Evolutionary conservation across 2,888 invertebrate genomes (phyloP).

Genomic region (Lasius fuliginosus): DNA sequence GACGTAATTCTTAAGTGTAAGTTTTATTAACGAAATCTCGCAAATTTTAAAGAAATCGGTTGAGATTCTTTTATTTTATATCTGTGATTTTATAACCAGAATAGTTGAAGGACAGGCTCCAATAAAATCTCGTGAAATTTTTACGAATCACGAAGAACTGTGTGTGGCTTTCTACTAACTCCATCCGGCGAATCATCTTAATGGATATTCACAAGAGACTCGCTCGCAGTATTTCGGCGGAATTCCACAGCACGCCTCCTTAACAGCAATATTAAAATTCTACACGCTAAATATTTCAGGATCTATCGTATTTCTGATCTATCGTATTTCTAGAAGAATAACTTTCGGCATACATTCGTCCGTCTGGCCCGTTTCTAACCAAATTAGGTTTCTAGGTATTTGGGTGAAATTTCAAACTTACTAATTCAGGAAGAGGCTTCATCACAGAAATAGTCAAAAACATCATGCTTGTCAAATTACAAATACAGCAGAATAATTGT

Average conservation of each 20-base stretch:
- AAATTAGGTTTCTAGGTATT: not conserved
- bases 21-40: not conserved
- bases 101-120: not conserved
- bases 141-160: not conserved
- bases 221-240: not conserved
- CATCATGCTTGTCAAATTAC: not conserved
- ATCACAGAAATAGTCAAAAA: not conserved
- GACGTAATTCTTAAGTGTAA: not conserved
- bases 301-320: not conserved
- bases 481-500: not conserved
- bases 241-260: conserved; percentile 8
- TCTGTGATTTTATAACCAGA: not conserved
- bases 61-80: not conserved
- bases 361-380: not conserved
- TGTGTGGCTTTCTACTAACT: not conserved
- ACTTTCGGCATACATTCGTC: not conserved
- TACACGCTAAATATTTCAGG: conserved; percentile 58
- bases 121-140: conserved; percentile 30
- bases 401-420: not conserved
- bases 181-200: conserved; percentile 33
- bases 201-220: conserved; percentile 15
- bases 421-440: not conserved
- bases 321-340: not conserved
- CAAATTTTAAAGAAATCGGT: not conserved
- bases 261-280: conserved; percentile 68